Evolutionary conservation across 2,797 vertebrate genomes (phyloP), one percentile per base, ranked within the genome.

Genomic region (Petrocephalus sullivani): DNA sequence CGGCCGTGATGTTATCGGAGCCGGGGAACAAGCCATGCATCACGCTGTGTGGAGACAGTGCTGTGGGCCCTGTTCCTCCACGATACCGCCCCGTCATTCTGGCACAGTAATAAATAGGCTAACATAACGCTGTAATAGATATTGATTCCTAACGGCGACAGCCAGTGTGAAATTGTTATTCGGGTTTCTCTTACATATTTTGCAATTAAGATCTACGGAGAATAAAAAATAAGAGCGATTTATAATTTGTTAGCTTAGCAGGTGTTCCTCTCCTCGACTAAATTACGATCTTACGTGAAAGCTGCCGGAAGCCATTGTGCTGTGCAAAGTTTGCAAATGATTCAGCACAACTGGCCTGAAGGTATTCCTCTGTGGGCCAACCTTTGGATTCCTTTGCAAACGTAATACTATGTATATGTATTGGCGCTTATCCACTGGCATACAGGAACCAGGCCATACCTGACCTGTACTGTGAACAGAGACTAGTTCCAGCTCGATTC

Each of bases 121-220:
- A 54, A 56, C 87, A 78, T 37, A 33, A 33, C 49, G 37, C 53
- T 87, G 64, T 87, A 87, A 87, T 87, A 87, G 87, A 75, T 87
- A 87, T 78, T 54, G 87, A 87, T 75, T 78, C 28, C 61, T 78
- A 56, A 54, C 64, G 41, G 60, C 10, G 64, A 87, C 86, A 71
- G 61, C 61, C 46, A 67, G 41, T 33, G 51, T 56, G 67, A 78
- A 87, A 78, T 33, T 41, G 67, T 23, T 78, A 46, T 53, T 81
- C 78, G 28, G 49, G 12, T 33, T 58, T 51, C 33, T 49, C 57
- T 49, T 51, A 64, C 33, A 61, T 58, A 46, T 87, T 37, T 41
- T 49, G 58, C 85, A 61, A 87, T 46, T 64, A 41, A 54, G 37
- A 87, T 87, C 8, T 21, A 51, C 28, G 2, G 37, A 64, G 60